Conservation (phyloP, 2,797 vertebrate genomes). For the Masticophis lateralis region DNA sequence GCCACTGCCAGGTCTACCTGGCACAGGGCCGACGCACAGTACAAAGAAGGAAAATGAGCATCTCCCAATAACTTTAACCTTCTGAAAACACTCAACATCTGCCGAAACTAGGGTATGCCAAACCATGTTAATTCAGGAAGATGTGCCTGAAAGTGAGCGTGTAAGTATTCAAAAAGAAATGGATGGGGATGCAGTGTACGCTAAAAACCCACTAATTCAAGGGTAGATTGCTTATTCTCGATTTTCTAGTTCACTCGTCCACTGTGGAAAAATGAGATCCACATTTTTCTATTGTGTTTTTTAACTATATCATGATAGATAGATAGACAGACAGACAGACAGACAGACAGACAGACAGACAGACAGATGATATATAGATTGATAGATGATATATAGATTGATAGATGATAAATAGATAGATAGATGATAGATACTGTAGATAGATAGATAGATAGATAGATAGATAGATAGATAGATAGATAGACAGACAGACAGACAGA, state of each 20-base stretch:
- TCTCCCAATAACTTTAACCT: constrained; percentile 27
- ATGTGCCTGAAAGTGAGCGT: accelerated
- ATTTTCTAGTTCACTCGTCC: neutral
- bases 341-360: too few species aligned
- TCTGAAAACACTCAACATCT: constrained; percentile 12
- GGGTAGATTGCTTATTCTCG: neutral
- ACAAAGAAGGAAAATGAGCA: constrained; percentile 29
- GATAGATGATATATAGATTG: too few species aligned
- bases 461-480: too few species aligned
- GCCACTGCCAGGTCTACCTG: constrained; percentile 52
- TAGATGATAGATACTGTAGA: too few species aligned
- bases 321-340: too few species aligned
- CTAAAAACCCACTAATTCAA: neutral
- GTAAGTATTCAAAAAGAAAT: neutral
- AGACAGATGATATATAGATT: too few species aligned
- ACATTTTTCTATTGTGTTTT: too few species aligned
- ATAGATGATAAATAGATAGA: too few species aligned
- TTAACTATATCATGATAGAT: neutral
- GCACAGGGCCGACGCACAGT: constrained; percentile 11
- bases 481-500: too few species aligned
- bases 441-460: too few species aligned
- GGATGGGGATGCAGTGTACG: neutral
- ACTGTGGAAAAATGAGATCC: too few species aligned
- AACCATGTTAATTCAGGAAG: neutral
- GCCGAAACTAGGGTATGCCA: neutral